phyloP scores from a whole-genome alignment of 2,888 invertebrate genomes.

The Catotricha subobsoleta region DNA sequence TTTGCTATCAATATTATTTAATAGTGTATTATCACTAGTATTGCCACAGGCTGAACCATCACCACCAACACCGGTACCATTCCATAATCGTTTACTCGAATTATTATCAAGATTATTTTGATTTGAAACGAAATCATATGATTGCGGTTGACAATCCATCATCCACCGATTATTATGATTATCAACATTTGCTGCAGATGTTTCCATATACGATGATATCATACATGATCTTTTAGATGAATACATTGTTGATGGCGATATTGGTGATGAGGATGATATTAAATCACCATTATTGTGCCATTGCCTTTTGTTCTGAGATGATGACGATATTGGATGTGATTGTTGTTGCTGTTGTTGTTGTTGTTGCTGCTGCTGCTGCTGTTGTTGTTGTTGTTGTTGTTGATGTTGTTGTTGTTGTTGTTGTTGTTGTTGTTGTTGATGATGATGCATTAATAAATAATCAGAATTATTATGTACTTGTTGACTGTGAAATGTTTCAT shows the following conservation, averaged over 20 bases:
- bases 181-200: neutral
- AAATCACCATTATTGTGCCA: slow-evolving; percentile 5
- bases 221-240: slow-evolving; percentile 6
- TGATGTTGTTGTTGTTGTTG: neutral
- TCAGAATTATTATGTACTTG: slow-evolving; percentile 1
- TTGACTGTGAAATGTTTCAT: neutral
- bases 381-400: neutral
- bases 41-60: neutral
- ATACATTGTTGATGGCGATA: slow-evolving; percentile 1
- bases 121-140: slow-evolving; percentile 8
- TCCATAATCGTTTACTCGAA: slow-evolving; percentile 13
- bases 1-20: slow-evolving; percentile 9
- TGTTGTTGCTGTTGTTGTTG: neutral
- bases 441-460: neutral
- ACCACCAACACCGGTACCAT: slow-evolving; percentile 12
- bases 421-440: neutral
- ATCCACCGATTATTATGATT: slow-evolving; percentile 8
- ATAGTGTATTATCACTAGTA: neutral
- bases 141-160: slow-evolving; percentile 14
- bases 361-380: neutral
- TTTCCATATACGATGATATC: slow-evolving; percentile 3
- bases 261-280: neutral
- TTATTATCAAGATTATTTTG: slow-evolving; percentile 1
- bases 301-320: neutral
- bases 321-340: neutral